A percentile compares a stretch with the other conserved stretches of the same genome.
phyloP scores from a whole-genome alignment of 1,140 invertebrate species.

The Bradynema listronoti region DNA sequence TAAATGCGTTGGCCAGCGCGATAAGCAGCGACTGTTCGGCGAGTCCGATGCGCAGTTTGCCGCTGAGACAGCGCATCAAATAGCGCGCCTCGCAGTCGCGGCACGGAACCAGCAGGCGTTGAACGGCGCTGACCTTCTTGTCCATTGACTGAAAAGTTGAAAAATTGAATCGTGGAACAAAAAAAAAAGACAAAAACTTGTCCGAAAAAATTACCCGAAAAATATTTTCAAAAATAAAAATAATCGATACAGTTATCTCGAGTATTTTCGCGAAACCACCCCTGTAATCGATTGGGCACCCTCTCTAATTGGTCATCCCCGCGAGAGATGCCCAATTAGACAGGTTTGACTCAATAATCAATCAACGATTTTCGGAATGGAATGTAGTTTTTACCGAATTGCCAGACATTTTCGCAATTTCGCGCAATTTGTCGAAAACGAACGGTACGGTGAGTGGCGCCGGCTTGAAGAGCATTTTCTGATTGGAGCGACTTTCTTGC shows the following conservation, averaged over 20 bases:
- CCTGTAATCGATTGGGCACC: too few species aligned
- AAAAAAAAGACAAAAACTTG: too few species aligned
- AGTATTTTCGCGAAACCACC: too few species aligned
- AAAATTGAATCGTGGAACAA: too few species aligned
- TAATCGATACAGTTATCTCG: too few species aligned
- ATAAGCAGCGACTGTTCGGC: slow-evolving; percentile 87
- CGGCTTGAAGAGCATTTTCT: slow-evolving; percentile 74
- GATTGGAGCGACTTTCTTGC: slow-evolving; percentile 70
- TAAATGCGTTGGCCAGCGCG: slow-evolving; percentile 77
- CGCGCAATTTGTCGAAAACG: slow-evolving; percentile 79
- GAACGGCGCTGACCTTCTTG: slow-evolving; percentile 87
- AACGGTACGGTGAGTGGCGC: slow-evolving; percentile 61
- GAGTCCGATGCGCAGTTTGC: slow-evolving; percentile 88
- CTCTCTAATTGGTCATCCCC: too few species aligned
- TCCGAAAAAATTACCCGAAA: slow-evolving; percentile 23
- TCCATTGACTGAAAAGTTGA: slow-evolving; percentile 67
- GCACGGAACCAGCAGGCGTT: slow-evolving; percentile 84
- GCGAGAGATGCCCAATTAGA: too few species aligned
- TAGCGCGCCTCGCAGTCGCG: slow-evolving; percentile 80
- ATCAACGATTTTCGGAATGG: slow-evolving; percentile 60
- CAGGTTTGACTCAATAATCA: too few species aligned
- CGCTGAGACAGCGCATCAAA: slow-evolving; percentile 80
- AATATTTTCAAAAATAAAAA: background rate
- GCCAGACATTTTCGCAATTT: slow-evolving; percentile 81
- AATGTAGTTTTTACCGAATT: too few species aligned